Percentiles rank a stretch among this genome's conserved stretches.
Conservation (phyloP, 2,888 invertebrate species). For the Nesidiocoris tenuis region DNA sequence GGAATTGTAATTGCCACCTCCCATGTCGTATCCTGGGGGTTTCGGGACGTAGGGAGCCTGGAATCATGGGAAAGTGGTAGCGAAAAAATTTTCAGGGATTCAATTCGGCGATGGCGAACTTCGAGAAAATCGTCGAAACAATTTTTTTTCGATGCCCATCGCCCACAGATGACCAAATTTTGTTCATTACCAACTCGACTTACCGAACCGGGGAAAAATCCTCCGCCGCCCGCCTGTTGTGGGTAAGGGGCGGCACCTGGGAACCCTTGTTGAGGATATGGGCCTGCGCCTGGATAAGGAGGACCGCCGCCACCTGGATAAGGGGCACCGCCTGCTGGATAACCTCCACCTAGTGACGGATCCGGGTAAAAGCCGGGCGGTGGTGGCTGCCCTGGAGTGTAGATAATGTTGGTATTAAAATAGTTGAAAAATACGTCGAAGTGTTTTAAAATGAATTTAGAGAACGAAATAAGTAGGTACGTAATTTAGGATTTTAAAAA, state of each 20-base stretch:
- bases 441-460: too few species aligned
- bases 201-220: constrained; percentile 45
- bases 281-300: constrained; percentile 48
- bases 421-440: too few species aligned
- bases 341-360: constrained; percentile 14
- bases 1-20: constrained; percentile 36
- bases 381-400: constrained; percentile 46
- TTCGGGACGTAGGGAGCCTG: constrained; percentile 18
- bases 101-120: too few species aligned
- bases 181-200: too few species aligned
- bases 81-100: background rate
- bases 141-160: too few species aligned
- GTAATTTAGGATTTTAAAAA: too few species aligned
- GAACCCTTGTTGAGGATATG: constrained; percentile 47
- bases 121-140: too few species aligned
- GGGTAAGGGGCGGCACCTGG: constrained; percentile 43
- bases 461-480: too few species aligned
- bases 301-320: constrained; percentile 13
- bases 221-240: constrained; percentile 39
- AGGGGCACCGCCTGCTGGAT: constrained; percentile 2
- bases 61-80: too few species aligned
- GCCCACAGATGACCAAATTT: too few species aligned
- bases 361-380: constrained; percentile 47
- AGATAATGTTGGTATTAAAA: too few species aligned
- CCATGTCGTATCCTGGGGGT: constrained; percentile 42